Evolutionary conservation across 2,888 invertebrate genomes (phyloP).

Genomic region (Luffia ferchaultella): DNA sequence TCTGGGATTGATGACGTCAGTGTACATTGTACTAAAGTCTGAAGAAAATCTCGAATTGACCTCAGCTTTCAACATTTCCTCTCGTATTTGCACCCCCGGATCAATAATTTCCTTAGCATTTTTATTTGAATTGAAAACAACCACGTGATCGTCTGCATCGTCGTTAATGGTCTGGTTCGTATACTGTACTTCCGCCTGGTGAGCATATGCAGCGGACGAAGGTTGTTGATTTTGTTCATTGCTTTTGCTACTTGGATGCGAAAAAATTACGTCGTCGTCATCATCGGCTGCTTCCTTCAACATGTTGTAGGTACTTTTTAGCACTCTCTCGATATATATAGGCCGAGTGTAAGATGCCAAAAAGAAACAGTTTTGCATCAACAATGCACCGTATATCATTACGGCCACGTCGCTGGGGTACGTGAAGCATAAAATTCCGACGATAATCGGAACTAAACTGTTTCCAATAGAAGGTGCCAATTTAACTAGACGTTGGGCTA

Average conservation of each 20-base stretch:
- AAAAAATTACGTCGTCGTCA: slow-evolving; percentile 66
- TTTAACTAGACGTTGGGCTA: slow-evolving; percentile 57
- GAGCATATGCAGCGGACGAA: neutral
- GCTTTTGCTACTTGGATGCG: neutral
- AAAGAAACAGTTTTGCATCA: slow-evolving; percentile 65
- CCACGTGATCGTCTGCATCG: slow-evolving; percentile 31
- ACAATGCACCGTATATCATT: slow-evolving; percentile 64
- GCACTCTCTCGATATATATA: slow-evolving; percentile 53
- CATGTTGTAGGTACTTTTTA: slow-evolving; percentile 54
- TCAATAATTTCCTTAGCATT: slow-evolving; percentile 48
- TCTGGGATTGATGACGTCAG: slow-evolving; percentile 17
- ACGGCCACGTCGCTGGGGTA: slow-evolving; percentile 50
- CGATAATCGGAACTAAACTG: slow-evolving; percentile 52
- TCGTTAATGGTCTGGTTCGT: slow-evolving; percentile 20
- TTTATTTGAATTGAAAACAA: slow-evolving; percentile 44
- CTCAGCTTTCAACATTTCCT: slow-evolving; percentile 21
- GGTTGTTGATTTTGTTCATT: neutral
- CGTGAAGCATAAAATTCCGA: slow-evolving; percentile 53
- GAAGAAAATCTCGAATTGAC: slow-evolving; percentile 34
- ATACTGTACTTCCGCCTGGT: no score
- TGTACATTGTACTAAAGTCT: slow-evolving; percentile 27
- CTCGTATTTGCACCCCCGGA: slow-evolving; percentile 36
- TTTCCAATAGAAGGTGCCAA: slow-evolving; percentile 62
- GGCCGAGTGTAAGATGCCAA: slow-evolving; percentile 63
- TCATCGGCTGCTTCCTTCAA: slow-evolving; percentile 51